Evolutionary conservation across 2,113 vertebrate species (phyloP).

Genomic region (Corvus cornix): DNA sequence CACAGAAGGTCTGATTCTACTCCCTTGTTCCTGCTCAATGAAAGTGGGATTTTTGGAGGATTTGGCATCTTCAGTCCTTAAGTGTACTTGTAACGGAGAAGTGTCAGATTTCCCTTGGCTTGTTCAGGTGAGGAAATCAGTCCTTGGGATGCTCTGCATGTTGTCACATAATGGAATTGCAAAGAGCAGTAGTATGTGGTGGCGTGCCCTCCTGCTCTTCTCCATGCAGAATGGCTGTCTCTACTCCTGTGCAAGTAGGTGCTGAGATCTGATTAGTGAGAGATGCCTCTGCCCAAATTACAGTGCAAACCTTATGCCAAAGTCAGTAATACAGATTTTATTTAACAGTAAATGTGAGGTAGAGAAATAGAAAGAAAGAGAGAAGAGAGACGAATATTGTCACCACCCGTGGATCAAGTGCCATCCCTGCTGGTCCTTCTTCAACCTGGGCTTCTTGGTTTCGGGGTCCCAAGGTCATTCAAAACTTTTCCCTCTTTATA

Average conservation of each 20-base stretch:
- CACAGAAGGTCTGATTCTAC: background rate
- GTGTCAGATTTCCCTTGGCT: background rate
- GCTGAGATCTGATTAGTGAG: background rate
- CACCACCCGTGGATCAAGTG: background rate
- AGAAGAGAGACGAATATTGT: background rate
- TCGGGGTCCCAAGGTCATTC: background rate
- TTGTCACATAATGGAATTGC: accelerated
- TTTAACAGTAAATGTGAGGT: background rate
- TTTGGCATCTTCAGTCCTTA: background rate
- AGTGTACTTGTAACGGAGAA: background rate
- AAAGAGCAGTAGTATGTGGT: background rate
- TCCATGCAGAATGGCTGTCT: background rate
- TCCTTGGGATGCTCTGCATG: background rate
- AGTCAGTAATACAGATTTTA: background rate
- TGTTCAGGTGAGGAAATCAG: background rate
- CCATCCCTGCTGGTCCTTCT: background rate
- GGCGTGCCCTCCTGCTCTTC: background rate
- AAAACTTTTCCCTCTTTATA: background rate
- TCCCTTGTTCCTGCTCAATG: background rate
- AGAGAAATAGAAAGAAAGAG: background rate
- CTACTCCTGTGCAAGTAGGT: background rate
- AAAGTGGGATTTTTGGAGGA: background rate
- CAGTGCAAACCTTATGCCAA: background rate
- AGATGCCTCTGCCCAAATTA: background rate
- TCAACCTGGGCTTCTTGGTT: background rate